Conservation (phyloP, 2,797 vertebrate species). For the Betta splendens region DNA sequence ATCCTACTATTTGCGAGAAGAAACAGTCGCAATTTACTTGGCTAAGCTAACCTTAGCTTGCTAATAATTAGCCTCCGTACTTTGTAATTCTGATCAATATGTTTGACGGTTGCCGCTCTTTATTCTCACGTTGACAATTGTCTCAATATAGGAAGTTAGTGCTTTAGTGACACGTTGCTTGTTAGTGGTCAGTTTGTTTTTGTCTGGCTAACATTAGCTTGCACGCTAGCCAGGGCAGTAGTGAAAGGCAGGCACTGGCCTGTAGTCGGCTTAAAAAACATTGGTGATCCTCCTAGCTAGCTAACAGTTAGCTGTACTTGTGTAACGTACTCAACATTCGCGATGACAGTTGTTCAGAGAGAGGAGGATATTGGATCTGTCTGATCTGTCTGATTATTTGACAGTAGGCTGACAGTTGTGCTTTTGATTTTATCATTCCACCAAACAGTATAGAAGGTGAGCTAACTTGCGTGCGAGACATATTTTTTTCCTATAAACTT, state of each 20-base stretch:
- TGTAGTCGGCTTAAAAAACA: slow-evolving; percentile 60
- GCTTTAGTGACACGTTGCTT: slow-evolving; percentile 32
- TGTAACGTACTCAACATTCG: slow-evolving; percentile 18
- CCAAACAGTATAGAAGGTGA: slow-evolving; percentile 23
- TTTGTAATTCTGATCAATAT: slow-evolving; percentile 19
- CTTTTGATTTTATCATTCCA: slow-evolving; percentile 15
- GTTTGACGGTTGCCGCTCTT: background rate
- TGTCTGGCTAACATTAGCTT: slow-evolving; percentile 42
- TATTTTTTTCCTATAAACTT: slow-evolving; percentile 37
- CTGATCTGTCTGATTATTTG: slow-evolving; percentile 21
- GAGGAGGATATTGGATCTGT: slow-evolving; percentile 19
- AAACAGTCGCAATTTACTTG: slow-evolving; percentile 36
- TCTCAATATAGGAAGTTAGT: background rate
- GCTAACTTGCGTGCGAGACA: slow-evolving; percentile 18
- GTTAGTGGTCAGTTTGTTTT: slow-evolving; percentile 18
- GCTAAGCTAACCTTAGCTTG: slow-evolving; percentile 66
- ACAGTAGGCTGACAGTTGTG: slow-evolving; percentile 31
- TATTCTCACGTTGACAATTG: background rate
- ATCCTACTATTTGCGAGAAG: slow-evolving; percentile 34
- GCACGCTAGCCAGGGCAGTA: slow-evolving; percentile 37
- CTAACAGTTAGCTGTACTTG: slow-evolving; percentile 34
- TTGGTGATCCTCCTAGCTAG: slow-evolving; percentile 36
- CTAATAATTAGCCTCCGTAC: slow-evolving; percentile 40
- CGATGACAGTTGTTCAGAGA: slow-evolving; percentile 42
- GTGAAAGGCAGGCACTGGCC: slow-evolving; percentile 55